Conservation (phyloP, 2,888 invertebrate species). For the Hirtodrosophila histrioides region DNA sequence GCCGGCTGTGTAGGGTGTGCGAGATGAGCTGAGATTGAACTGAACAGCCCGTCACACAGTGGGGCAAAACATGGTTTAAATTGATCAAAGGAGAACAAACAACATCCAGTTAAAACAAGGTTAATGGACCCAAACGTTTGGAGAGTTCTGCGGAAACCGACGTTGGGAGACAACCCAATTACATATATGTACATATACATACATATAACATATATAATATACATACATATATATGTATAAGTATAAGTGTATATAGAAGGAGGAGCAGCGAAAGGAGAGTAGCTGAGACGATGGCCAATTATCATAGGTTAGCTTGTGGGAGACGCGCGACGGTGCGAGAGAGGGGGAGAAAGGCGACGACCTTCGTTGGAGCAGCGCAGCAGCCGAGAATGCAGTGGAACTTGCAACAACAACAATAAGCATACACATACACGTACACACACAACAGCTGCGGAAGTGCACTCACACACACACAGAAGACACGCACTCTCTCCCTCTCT, state of each 20-base stretch:
- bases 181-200: constrained; percentile 30
- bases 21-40: constrained; percentile 28
- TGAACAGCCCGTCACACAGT: constrained; percentile 69
- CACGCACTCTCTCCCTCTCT: constrained; percentile 30
- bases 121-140: constrained; percentile 76
- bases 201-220: constrained; percentile 35
- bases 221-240: constrained; percentile 30
- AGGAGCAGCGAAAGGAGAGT: constrained; percentile 32
- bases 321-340: constrained; percentile 3
- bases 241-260: constrained; percentile 51
- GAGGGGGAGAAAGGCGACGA: constrained; percentile 33
- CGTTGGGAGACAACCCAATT: constrained; percentile 49
- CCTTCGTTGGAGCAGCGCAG: constrained; percentile 59
- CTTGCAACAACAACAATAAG: constrained; percentile 48
- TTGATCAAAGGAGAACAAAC: constrained; percentile 23
- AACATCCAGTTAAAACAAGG: constrained; percentile 57
- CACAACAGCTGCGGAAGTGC: constrained; percentile 68
- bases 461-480: constrained; percentile 10
- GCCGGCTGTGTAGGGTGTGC: constrained; percentile 86
- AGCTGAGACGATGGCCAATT: constrained; percentile 37
- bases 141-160: constrained; percentile 75
- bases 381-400: constrained; percentile 49
- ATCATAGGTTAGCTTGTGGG: constrained; percentile 28
- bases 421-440: too few relatives aligned
- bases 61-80: constrained; percentile 62